Conservation (phyloP, 2,113 vertebrate species). For the Hemiscyllium ocellatum region DNA sequence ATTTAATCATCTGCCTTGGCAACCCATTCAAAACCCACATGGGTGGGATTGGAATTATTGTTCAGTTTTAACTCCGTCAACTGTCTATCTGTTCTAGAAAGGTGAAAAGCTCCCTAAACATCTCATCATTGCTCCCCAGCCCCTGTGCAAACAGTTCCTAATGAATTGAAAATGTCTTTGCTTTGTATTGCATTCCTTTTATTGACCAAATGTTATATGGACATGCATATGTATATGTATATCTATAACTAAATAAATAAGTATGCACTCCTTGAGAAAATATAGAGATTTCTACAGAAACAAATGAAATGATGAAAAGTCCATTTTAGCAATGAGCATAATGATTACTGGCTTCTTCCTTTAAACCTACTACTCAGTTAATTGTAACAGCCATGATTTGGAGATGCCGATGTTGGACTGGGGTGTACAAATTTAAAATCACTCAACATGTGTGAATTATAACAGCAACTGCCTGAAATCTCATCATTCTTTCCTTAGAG, state of each 20-base stretch:
- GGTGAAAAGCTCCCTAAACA: not conserved
- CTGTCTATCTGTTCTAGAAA: not conserved
- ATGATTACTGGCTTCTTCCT: conserved; percentile 36
- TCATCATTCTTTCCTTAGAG: conserved; percentile 46
- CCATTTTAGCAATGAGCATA: conserved; percentile 8
- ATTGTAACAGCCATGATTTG: conserved; percentile 43
- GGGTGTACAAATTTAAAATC: too few species aligned
- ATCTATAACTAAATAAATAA: not conserved
- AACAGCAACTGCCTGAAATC: conserved; percentile 49
- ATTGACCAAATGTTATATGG: not conserved
- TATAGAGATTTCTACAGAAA: not conserved
- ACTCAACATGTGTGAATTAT: conserved; percentile 41
- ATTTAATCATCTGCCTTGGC: not conserved
- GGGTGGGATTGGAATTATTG: not conserved
- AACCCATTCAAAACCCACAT: not conserved
- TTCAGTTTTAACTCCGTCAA: not conserved
- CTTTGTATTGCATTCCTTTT: not conserved
- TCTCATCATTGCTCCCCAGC: not conserved
- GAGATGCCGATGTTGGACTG: too few species aligned
- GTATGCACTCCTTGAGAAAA: not conserved
- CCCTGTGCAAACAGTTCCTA: not conserved
- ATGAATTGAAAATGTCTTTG: not conserved
- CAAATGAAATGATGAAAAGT: not conserved
- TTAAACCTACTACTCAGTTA: conserved; percentile 46
- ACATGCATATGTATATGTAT: not conserved